Base-by-base conservation (phyloP, 2,888 invertebrate genomes). In the Meta bourneti region DNA sequence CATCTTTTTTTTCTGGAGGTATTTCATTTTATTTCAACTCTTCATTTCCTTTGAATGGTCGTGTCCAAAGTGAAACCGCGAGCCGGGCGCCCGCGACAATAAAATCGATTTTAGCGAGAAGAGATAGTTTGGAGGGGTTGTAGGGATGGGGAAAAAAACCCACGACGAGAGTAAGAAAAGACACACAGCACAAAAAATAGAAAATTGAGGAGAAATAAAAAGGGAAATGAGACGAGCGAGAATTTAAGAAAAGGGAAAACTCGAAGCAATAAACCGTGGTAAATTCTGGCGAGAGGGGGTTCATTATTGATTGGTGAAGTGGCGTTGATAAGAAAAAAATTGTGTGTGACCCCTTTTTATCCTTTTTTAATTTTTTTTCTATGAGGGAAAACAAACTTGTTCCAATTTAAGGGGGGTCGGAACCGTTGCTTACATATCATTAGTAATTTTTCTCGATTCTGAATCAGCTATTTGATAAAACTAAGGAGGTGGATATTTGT, bases 231-330 rank as follows among this genome's bases (percentile, higher is more conserved):
- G 54, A 54, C n/a, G n/a, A 71, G 52, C 34, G 52, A 19, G 52
- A 72, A 72, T 54, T 54, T 52, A 83, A 51, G 52, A 54, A 52
- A 54, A 83, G 16, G 61, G 51, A 74, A 83, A 72, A 71, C 51
- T 52, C 72, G 52, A 83, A 83, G 61, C 52, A 84, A 84, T 75
- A 72, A 74, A 84, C 72, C 84, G 74, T 84, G 74, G 75, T 84
- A 84, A 84, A 84, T 84, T 84, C 74, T 61, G 51, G 20, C 54
- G 82, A 82, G 20, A 72, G 72, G 51, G n/a, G 82, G 61, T 72
- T 75, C 54, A 52, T 84, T 84, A 84, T 84, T 84, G 84, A 84
- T 82, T 82, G 71, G 82, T 52, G 52, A 61, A 20, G 52, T 16
- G 19, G 84, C 61, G 74, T 61, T 61, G 61, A 61, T 61, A 61